phyloP scores from a whole-genome alignment of 1,140 invertebrate genomes.

The Laodelphax striatellus region DNA sequence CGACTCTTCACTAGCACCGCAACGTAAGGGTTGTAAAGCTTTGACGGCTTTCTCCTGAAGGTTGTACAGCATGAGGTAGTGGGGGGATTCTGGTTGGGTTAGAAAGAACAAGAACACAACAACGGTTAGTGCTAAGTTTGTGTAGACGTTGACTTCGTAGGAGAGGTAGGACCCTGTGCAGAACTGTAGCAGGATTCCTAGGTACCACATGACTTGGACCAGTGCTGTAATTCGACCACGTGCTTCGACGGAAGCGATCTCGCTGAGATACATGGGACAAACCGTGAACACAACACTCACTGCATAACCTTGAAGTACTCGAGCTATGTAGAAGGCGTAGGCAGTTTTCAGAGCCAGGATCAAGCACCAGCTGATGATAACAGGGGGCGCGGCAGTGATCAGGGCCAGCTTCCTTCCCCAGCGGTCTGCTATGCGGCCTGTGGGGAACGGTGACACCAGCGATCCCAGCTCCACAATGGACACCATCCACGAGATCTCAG shows the following conservation, averaged over 20 bases:
- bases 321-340: slow-evolving; percentile 13
- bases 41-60: slow-evolving; percentile 46
- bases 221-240: slow-evolving; percentile 47
- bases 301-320: slow-evolving; percentile 33
- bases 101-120: slow-evolving; percentile 52
- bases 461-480: slow-evolving; percentile 39
- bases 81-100: slow-evolving; percentile 73
- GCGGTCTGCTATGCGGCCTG: slow-evolving; percentile 19
- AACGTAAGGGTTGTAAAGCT: slow-evolving; percentile 51
- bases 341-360: not conserved
- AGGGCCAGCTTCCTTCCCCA: slow-evolving; percentile 17
- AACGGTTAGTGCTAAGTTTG: slow-evolving; percentile 44
- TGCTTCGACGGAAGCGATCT: slow-evolving; percentile 43
- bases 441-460: slow-evolving; percentile 30
- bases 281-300: slow-evolving; percentile 62
- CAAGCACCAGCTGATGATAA: not conserved
- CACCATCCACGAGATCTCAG: slow-evolving; percentile 51
- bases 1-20: slow-evolving; percentile 19
- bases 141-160: slow-evolving; percentile 52
- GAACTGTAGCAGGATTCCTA: slow-evolving; percentile 64
- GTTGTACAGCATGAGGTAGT: slow-evolving; percentile 48
- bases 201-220: slow-evolving; percentile 61
- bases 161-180: slow-evolving; percentile 57
- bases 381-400: not conserved
- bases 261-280: slow-evolving; percentile 74